Conservation (phyloP, 2,888 invertebrate species). For the Tipula lateralis region DNA sequence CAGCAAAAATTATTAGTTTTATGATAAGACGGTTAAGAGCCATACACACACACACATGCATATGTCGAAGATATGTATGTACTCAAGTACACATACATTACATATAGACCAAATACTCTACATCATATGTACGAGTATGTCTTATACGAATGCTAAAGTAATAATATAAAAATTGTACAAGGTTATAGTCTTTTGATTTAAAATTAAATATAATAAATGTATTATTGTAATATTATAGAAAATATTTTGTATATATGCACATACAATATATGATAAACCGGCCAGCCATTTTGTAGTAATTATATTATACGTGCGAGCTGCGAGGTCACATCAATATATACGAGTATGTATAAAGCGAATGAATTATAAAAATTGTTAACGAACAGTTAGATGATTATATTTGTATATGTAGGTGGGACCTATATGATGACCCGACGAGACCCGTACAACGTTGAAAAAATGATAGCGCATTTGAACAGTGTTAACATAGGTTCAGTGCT, state of each 20-base stretch:
- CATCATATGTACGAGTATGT: not conserved
- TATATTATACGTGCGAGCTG: not conserved
- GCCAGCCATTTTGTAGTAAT: slow-evolving; percentile 19
- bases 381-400: not conserved
- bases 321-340: not conserved
- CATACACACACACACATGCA: no score
- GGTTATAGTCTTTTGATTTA: not conserved
- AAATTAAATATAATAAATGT: not conserved
- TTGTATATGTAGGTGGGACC: not conserved
- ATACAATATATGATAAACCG: not conserved
- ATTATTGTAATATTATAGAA: slow-evolving; percentile 11
- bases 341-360: not conserved
- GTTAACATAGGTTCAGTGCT: no score
- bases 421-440: not conserved
- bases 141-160: not conserved
- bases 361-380: not conserved
- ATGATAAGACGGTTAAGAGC: not conserved
- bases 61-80: not conserved
- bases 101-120: not conserved
- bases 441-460: no score
- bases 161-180: not conserved
- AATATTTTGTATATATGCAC: not conserved
- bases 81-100: not conserved
- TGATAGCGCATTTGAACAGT: no score
- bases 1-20: not conserved